Evolutionary conservation across 2,888 invertebrate species (phyloP).

Genomic region (Brenthis daphne): DNA sequence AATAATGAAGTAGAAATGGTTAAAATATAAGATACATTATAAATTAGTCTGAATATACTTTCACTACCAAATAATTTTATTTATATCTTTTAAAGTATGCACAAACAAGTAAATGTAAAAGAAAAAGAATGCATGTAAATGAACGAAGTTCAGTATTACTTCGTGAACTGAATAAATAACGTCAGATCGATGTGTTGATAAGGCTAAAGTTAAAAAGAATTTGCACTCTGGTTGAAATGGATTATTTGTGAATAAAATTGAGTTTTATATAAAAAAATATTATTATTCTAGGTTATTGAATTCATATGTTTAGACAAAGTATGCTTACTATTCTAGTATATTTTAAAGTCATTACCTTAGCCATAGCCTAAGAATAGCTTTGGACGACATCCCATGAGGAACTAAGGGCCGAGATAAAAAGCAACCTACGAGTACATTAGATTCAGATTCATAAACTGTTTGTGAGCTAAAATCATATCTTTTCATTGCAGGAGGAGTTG

Average conservation of each 20-base stretch:
- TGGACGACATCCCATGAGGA: too few species aligned
- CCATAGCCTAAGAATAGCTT: too few species aligned
- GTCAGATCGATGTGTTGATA: conserved; percentile 75
- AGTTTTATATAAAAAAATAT: not conserved
- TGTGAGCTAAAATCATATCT: too few species aligned
- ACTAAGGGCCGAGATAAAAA: too few species aligned
- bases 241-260: conserved; percentile 9
- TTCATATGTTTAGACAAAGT: too few species aligned
- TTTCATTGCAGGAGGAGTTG: too few species aligned
- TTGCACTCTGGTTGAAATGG: conserved; percentile 46
- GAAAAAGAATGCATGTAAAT: conserved; percentile 72
- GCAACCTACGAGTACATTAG: too few species aligned
- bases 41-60: conserved; percentile 17
- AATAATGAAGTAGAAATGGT: not conserved
- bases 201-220: conserved; percentile 70
- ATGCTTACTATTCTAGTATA: too few species aligned
- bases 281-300: not conserved
- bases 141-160: conserved; percentile 71
- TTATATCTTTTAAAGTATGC: conserved; percentile 60
- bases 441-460: too few species aligned
- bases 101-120: conserved; percentile 65
- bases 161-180: conserved; percentile 75
- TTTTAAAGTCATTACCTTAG: too few species aligned
- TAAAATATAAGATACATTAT: not conserved
- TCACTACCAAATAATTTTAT: conserved; percentile 52